Evolutionary conservation across 2,113 vertebrate species (phyloP).

Genomic region (Perccottus glenii): DNA sequence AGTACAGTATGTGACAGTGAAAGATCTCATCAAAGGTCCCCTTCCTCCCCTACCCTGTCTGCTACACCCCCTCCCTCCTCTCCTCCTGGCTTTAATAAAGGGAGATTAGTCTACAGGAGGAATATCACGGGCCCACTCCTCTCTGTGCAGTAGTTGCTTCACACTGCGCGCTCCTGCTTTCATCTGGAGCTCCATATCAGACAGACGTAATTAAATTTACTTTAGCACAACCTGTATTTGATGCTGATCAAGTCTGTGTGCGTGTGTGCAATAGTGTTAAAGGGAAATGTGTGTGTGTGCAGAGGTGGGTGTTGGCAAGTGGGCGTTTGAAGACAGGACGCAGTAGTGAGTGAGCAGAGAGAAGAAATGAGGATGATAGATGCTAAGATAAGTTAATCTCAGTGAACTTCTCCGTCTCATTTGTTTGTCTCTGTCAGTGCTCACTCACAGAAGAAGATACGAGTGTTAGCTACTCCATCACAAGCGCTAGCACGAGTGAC

Average conservation of each 20-base stretch:
- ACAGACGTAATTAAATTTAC: slow-evolving; percentile 85
- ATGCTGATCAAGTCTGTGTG: slow-evolving; percentile 76
- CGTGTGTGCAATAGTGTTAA: slow-evolving; percentile 9
- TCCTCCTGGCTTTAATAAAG: slow-evolving; percentile 82
- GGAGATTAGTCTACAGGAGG: slow-evolving; percentile 79
- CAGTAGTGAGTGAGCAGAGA: slow-evolving; percentile 51
- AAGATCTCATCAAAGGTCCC: slow-evolving; percentile 76
- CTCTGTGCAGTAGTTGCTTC: slow-evolving; percentile 74
- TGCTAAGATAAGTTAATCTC: slow-evolving; percentile 77
- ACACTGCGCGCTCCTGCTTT: slow-evolving; percentile 75
- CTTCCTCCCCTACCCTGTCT: slow-evolving; percentile 20
- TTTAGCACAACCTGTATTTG: slow-evolving; percentile 80
- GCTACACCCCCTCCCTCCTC: slow-evolving; percentile 23
- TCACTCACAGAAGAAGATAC: slow-evolving; percentile 57
- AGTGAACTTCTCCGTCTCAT: slow-evolving; percentile 74
- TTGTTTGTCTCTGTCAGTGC: slow-evolving; percentile 70
- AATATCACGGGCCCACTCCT: slow-evolving; percentile 78
- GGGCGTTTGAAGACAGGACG: slow-evolving; percentile 65
- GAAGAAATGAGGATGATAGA: slow-evolving; percentile 66
- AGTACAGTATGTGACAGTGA: slow-evolving; percentile 80
- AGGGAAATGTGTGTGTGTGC: slow-evolving; percentile 21
- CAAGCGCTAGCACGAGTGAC: slow-evolving; percentile 66
- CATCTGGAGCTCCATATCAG: slow-evolving; percentile 81
- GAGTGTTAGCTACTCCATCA: slow-evolving; percentile 68
- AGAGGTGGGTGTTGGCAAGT: slow-evolving; percentile 64